phyloP scores from a whole-genome alignment of 35 echinoderm and acorn worm genomes.

The Acanthaster planci region DNA sequence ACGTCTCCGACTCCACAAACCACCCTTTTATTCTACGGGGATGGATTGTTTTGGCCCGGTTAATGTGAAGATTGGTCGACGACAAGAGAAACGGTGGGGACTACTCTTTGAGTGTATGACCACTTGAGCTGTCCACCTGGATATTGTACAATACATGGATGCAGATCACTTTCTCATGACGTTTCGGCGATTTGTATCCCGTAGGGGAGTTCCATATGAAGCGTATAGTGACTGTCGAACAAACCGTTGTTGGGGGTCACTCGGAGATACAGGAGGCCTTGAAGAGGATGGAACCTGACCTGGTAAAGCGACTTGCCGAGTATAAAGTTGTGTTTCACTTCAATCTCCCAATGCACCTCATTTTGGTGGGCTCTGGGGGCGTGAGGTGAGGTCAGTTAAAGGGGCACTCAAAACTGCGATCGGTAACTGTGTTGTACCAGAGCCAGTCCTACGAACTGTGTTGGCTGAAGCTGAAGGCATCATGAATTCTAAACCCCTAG shows the following conservation, averaged over 20 bases:
- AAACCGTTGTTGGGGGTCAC: slow-evolving; percentile 11
- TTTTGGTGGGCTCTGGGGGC: slow-evolving; percentile 37
- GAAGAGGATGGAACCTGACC: slow-evolving; percentile 20
- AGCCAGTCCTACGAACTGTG: slow-evolving; percentile 44
- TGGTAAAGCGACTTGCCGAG: neutral
- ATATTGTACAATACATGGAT: no score
- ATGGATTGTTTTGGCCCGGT: no score
- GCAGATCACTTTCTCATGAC: no score
- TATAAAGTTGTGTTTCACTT: slow-evolving; percentile 36
- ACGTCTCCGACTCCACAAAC: no score
- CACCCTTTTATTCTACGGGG: no score
- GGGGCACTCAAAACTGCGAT: slow-evolving; percentile 22
- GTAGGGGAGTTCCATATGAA: no score
- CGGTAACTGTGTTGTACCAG: neutral
- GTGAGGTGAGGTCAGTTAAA: slow-evolving; percentile 52
- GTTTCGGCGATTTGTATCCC: no score
- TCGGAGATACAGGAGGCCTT: slow-evolving; percentile 23
- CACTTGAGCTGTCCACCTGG: no score
- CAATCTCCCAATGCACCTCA: slow-evolving; percentile 53
- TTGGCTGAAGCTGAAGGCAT: slow-evolving; percentile 44
- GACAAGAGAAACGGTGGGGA: no score
- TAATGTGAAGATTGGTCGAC: no score
- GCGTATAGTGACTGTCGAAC: no score
- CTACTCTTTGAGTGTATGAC: no score
- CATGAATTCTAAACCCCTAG: slow-evolving; percentile 52